phyloP scores from a whole-genome alignment of 2,888 invertebrate species.

The Macaria notata region DNA sequence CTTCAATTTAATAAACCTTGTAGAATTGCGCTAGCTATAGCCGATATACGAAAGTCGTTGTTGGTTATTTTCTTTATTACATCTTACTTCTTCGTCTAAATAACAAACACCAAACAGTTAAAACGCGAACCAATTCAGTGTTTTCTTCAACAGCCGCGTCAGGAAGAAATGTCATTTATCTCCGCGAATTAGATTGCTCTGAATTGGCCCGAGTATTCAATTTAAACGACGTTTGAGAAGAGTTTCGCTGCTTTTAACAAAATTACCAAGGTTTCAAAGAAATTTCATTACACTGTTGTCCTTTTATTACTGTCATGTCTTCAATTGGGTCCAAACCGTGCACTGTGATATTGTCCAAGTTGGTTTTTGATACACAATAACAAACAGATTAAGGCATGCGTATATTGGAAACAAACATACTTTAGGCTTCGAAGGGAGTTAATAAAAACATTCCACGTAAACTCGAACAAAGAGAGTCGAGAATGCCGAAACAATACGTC shows the following conservation, averaged over 20 bases:
- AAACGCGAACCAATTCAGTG: no score
- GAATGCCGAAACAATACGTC: slow-evolving; percentile 7
- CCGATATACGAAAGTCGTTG: no score
- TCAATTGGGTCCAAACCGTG: slow-evolving; percentile 1
- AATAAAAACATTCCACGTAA: slow-evolving; percentile 3
- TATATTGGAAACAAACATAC: not conserved
- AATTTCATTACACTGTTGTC: slow-evolving; percentile 10
- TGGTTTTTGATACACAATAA: not conserved
- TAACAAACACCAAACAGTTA: no score
- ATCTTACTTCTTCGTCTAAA: no score
- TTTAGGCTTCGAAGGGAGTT: not conserved
- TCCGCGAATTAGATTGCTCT: slow-evolving; percentile 15
- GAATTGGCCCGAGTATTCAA: slow-evolving; percentile 8
- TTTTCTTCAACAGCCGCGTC: not conserved
- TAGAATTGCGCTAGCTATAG: no score
- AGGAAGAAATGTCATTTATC: slow-evolving; percentile 16
- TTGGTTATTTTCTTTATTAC: no score
- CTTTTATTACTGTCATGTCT: slow-evolving; percentile 1
- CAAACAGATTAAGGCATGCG: not conserved
- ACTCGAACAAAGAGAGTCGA: slow-evolving; percentile 10
- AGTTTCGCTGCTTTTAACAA: slow-evolving; percentile 2
- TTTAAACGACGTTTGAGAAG: slow-evolving; percentile 13
- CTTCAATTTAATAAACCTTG: no score
- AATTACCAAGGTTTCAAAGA: slow-evolving; percentile 7
- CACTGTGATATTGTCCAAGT: no score